Evolutionary conservation across 1,140 invertebrate species (phyloP), one percentile per base, ranked within the genome.

Genomic region (Trichonephila clavata): DNA sequence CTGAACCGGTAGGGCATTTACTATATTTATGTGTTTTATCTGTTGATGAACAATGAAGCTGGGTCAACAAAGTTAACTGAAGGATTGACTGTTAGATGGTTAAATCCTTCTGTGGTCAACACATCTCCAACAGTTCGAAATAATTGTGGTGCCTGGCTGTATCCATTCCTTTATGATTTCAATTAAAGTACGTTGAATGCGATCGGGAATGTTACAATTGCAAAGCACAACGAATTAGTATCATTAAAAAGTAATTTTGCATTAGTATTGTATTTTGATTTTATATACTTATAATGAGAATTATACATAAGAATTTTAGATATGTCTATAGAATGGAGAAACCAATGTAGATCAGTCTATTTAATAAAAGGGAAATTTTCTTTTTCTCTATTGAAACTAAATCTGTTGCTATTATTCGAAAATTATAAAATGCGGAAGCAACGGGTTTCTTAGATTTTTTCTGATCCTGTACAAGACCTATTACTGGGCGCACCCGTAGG

Each of bases 221-320:
- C 0, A 21, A 21, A 65, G 1, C 63, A 65, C 8, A 65, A 8
- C 0, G 63, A 65, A 65, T 65, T 20, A 0, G 21, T 65, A 20
- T n/a, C 63, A 2, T 18, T 24, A 20, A 65, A 65, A 20, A n/a
- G 63, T 20, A 65, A n/a, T 65, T 65, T 65, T 3, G 21, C 63
- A 1, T 10, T n/a, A 4, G 21, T 21, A 21, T 21, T 20, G 8
- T 65, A 65, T 7, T 8, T 21, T 21, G 8, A 21, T 90, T 65
- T 65, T 6, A 24, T 65, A n/a, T n/a, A 65, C 21, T 65, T 65
- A 65, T 65, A 24, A 14, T 89, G 87, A 77, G 71, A 89, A 20
- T 39, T 18, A 59, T 89, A 89, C 87, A 89, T 89, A 57, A 89
- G n/a, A 3, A 43, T 71, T 71, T 89, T 77, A 3, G 63, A 71